Conservation (phyloP, 2,888 invertebrate genomes). For the Calameuta idolon region DNA sequence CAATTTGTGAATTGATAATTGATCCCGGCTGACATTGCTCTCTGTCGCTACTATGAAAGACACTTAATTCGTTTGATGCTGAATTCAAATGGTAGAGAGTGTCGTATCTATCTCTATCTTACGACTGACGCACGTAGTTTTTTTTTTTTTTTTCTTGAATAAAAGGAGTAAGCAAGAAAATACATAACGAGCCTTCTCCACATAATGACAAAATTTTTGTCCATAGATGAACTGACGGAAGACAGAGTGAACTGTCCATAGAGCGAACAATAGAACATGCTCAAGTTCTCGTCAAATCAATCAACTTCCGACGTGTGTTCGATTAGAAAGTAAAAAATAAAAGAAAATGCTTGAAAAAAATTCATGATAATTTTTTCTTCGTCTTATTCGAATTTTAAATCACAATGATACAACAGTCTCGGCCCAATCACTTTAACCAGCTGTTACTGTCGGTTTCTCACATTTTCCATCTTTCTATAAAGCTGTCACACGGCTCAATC, state of each 20-base stretch:
- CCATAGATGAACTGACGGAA: neutral
- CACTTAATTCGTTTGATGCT: neutral
- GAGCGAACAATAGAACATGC: neutral
- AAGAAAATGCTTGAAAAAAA: neutral
- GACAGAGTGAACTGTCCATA: neutral
- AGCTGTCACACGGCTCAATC: neutral
- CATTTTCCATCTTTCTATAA: neutral
- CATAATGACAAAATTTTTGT: neutral
- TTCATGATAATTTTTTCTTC: neutral
- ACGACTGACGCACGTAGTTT: neutral
- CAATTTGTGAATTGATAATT: neutral
- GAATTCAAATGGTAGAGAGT: neutral
- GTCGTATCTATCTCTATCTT: neutral
- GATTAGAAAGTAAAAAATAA: neutral
- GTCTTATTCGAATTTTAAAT: neutral
- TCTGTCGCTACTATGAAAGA: neutral
- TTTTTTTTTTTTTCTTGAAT: neutral
- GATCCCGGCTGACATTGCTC: constrained; percentile 1
- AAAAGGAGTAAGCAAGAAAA: constrained; percentile 3
- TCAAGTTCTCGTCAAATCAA: neutral
- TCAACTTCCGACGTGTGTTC: neutral
- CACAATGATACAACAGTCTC: neutral
- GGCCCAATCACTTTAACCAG: neutral
- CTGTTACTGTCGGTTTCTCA: neutral
- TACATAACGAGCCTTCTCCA: neutral